A percentile compares a stretch with the other conserved stretches of the same genome.
Evolutionary conservation across 2,888 invertebrate species (phyloP).

Genomic region (Amaurobius ferox): DNA sequence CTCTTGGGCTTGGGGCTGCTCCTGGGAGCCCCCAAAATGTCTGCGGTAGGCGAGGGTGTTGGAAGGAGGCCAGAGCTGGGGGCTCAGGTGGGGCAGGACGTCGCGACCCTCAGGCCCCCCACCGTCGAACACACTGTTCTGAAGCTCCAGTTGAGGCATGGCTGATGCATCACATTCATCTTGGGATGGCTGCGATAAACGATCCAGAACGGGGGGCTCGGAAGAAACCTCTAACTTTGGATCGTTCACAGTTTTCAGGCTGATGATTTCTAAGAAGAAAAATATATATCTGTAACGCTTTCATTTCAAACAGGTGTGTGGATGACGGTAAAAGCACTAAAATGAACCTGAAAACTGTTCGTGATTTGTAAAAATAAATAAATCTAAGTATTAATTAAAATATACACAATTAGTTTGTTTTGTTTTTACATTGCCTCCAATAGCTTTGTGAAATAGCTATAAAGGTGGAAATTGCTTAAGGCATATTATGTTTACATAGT

Average conservation of each 20-base stretch:
- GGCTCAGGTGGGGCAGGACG: conserved; percentile 65
- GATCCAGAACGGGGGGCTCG: conserved; percentile 30
- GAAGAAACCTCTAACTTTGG: background rate
- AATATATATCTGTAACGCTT: no score
- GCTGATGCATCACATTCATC: conserved; percentile 46
- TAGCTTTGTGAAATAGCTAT: no score
- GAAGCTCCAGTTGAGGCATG: conserved; percentile 63
- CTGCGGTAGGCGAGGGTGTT: conserved; percentile 56
- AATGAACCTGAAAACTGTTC: no score
- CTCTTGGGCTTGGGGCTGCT: background rate
- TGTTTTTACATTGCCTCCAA: no score
- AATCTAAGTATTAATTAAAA: no score
- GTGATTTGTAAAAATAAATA: no score
- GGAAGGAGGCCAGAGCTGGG: conserved; percentile 71
- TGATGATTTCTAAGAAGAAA: background rate
- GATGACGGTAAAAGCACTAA: no score
- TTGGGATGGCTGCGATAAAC: conserved; percentile 3
- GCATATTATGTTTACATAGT: no score
- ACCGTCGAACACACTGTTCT: conserved; percentile 72
- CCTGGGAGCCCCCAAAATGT: conserved; percentile 37
- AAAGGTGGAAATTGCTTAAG: no score
- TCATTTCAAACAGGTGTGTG: no score
- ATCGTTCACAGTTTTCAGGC: background rate
- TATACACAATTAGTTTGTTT: no score
- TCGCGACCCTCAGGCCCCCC: conserved; percentile 52